Percentiles rank a stretch among this genome's conserved stretches.
These are phyloP conservation scores for Platichthys stellatus DNA, from an alignment of 2,113 vertebrate genomes.

Conservation along the genomic window DNA sequence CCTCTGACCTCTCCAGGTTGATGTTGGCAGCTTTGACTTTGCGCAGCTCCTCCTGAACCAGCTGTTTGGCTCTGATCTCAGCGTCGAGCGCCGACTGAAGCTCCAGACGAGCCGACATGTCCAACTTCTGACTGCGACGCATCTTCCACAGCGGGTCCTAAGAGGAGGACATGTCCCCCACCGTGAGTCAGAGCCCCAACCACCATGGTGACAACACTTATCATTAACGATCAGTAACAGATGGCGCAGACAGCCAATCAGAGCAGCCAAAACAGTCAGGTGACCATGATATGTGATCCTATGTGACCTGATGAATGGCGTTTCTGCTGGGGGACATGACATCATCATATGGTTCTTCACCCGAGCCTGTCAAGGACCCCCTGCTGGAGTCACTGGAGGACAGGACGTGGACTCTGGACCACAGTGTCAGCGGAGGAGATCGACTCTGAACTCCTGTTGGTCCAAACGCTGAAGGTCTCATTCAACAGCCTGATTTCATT, in stretches of 20 bases:
- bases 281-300: background rate
- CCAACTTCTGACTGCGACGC: slow-evolving; percentile 96
- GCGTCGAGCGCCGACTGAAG: slow-evolving; percentile 97
- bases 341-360: no score
- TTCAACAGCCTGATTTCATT: no score
- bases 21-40: slow-evolving; percentile 90
- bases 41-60: slow-evolving; percentile 93
- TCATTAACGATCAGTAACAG: background rate
- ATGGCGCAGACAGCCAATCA: slow-evolving; percentile 8
- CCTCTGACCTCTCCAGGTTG: slow-evolving; percentile 90
- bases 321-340: no score
- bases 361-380: background rate
- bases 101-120: slow-evolving; percentile 97
- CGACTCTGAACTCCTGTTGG: no score
- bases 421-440: no score
- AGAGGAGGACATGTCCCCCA: background rate
- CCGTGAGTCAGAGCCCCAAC: background rate
- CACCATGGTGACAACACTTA: background rate
- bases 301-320: no score
- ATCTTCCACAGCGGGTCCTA: slow-evolving; percentile 98
- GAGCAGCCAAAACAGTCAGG: slow-evolving; percentile 17
- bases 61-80: slow-evolving; percentile 95
- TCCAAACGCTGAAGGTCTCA: no score
- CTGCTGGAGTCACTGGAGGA: no score
- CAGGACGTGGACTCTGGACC: no score